Percentiles rank a stretch among this genome's conserved stretches.
phyloP scores from a whole-genome alignment of 2,888 invertebrate species.

The Agonopterix alstromeriana region DNA sequence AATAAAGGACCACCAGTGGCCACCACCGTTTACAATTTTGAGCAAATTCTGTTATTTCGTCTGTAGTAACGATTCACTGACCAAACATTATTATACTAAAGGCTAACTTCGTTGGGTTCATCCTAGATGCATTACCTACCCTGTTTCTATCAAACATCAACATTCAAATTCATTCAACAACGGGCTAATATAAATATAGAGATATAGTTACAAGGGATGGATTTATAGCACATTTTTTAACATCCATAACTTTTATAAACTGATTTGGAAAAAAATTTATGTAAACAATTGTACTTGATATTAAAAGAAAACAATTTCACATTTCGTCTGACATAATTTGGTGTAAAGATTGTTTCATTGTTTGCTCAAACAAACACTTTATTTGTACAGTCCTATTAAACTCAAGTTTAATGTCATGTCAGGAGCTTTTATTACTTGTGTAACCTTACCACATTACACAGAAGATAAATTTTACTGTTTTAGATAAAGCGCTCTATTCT shows the following conservation, averaged over 20 bases:
- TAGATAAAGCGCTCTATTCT: constrained; percentile 1
- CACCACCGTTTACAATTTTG: constrained; percentile 4
- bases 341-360: background rate
- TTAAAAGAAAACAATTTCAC: too few relatives aligned
- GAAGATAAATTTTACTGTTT: constrained; percentile 7
- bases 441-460: constrained; percentile 5
- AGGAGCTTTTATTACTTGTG: constrained; percentile 8
- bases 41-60: constrained; percentile 4
- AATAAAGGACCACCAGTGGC: constrained; percentile 5
- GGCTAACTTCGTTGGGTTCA: constrained; percentile 53
- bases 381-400: constrained; percentile 11
- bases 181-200: constrained; percentile 21
- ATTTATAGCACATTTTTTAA: constrained; percentile 38
- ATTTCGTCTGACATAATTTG: too few relatives aligned
- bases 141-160: constrained; percentile 51
- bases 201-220: constrained; percentile 37
- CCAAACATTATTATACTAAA: constrained; percentile 22
- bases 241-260: constrained; percentile 11
- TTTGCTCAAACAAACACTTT: constrained; percentile 7
- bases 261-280: too few relatives aligned
- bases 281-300: too few relatives aligned
- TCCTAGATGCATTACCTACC: constrained; percentile 57
- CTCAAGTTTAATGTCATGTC: constrained; percentile 7
- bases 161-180: constrained; percentile 25
- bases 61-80: constrained; percentile 14